Base-by-base conservation (phyloP, 2,888 invertebrate species). In the Mythimna impura region DNA sequence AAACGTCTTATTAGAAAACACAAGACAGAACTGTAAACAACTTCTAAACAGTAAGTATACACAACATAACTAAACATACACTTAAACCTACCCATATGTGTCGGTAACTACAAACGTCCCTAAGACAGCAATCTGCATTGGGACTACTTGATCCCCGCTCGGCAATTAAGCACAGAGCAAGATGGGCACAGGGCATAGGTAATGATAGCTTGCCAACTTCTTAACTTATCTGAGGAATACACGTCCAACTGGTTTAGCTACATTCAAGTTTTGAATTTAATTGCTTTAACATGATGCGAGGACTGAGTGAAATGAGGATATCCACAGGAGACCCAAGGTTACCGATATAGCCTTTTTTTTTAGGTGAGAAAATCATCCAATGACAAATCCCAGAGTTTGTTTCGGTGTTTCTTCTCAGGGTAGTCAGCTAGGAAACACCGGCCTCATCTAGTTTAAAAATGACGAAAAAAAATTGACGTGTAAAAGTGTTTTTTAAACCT, bases 171-270 rank as follows among this genome's bases (percentile, higher is more conserved):
- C 25, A 57, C 71, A 12, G 30, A 63, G 57, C 25, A 72, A 64
- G 72, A 63, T 71, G 60, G 57, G 60, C 60, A 75, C 64, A 70
- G 8, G 36, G 77, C 68, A 72, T 76, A 64, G 47, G 66, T 80
- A 76, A 80, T 80, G 65, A 72, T 69, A 62, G 65, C 64, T 79
- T 64, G 66, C 67, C 52, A 71, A 76, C 71, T 76, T 64, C 63
- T 30, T 64, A 75, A 79, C 47, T 67, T 67, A 65, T 52, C 52
- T 36, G 30, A 22, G 67, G 60, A 54, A 47, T 71, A 68, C 17
- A 47, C 10, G 43, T 69, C 52, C 34, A 25, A 52, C 62, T 69
- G 17, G 57, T 58, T 25, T 43, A 47, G 30, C 17, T 68, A 30
- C 20, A 54, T 75, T 74, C 68, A 74, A 68, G 54, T 47, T 68